These are phyloP conservation scores for Enchytraeus crypticus DNA, from an alignment of 2,888 invertebrate species.

Conservation along the genomic window DNA sequence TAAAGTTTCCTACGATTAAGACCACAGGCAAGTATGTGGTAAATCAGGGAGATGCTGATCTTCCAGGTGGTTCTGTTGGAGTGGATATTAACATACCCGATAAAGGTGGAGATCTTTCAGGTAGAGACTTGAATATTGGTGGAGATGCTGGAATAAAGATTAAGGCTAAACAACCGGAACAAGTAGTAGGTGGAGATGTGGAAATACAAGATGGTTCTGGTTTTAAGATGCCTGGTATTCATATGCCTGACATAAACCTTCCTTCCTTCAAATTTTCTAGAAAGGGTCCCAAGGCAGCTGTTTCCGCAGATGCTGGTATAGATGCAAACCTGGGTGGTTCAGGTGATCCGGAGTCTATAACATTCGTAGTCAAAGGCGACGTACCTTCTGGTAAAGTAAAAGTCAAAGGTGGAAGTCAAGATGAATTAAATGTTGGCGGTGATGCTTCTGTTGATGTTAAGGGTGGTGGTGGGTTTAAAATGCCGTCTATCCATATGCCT, in stretches of 20 bases:
- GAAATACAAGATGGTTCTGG: not conserved
- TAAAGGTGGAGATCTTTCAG: not conserved
- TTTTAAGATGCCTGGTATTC: not conserved
- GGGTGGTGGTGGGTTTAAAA: not conserved
- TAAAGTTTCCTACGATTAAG: not conserved
- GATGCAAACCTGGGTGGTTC: not conserved
- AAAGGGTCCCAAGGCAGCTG: not conserved
- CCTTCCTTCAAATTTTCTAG: not conserved
- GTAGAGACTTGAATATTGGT: not conserved
- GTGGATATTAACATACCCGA: not conserved
- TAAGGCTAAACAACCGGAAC: not conserved
- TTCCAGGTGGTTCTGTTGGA: not conserved
- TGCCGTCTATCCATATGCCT: not conserved
- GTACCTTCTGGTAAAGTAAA: not conserved
- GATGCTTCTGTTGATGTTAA: not conserved
- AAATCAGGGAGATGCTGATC: not conserved
- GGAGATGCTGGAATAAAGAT: not conserved
- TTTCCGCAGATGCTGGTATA: not conserved
- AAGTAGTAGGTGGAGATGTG: not conserved
- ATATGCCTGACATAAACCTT: not conserved
- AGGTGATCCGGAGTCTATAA: not conserved
- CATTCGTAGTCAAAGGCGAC: conserved; percentile 5
- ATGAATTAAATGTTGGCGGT: no score
- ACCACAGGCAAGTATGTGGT: not conserved
- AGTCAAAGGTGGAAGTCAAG: not conserved